Evolutionary conservation across 2,888 invertebrate species (phyloP), one percentile per base, ranked within the genome.

Genomic region (Malacosoma neustria): DNA sequence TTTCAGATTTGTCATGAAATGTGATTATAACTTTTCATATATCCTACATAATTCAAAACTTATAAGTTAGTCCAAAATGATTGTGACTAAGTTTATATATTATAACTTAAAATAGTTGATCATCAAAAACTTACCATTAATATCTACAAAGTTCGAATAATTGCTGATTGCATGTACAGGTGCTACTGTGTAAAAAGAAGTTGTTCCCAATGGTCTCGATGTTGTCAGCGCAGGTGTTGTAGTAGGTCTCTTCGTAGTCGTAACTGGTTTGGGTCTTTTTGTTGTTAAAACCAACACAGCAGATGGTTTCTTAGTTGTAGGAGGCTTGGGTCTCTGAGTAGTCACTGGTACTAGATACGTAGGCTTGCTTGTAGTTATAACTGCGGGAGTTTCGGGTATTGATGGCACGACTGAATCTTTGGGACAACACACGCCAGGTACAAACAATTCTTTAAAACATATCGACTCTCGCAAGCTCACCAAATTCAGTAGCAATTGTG

Each of bases 371-470:
- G 84, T 79, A 1, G 82, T 72, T 0, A 71, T 50, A 1, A 75
- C 36, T 0, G 73, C 54, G 4, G 84, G 77, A 13, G 61, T 75
- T 41, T 85, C 85, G 7, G 60, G 52, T 0, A 69, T 65, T 1
- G 69, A 54, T 3, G 71, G 59, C n/a, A 73, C 62, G 3, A 80
- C 59, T 0, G 64, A 79, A 54, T 82, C 85, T 54, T 85, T 74
- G 5, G 96, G 96, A 69, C 97, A 97, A 62, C 97, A 97, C 2
- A 97, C 96, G 1, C 97, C 97, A 1, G 97, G 97, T 1, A 95
- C 93, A 58, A 96, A 96, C 1, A 96, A 86, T 45, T 93, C 94
- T 76, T 96, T 96, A 62, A 97, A 97, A 61, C 97, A 97, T 6
- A 97, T 84, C 0, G 96, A 96, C 59, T 95, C 94, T 15, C 96